Evolutionary conservation across 2,797 vertebrate genomes (phyloP), one percentile per base, ranked within the genome.

Genomic region (Sebastes goodei): DNA sequence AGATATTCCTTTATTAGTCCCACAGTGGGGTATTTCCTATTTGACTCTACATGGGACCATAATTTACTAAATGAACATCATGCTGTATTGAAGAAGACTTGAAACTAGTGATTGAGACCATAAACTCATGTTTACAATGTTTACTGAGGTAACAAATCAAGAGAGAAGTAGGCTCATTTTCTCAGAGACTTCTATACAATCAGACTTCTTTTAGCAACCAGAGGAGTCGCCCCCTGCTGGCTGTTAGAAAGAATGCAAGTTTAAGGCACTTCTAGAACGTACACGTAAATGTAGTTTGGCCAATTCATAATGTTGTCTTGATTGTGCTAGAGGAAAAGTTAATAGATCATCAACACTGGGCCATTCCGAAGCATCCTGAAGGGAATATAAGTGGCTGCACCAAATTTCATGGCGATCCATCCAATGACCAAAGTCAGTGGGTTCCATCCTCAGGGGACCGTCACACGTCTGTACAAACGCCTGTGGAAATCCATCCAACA

Each of bases 141-240:
- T 35, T 5, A 35, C 4, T 35, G 33, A 35, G 2, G 33, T 5
- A 5, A 35, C 11, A 0, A 35, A 35, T 35, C 33, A 35, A 35
- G 33, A 0, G 33, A 35, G 0, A 11, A 11, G 33, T 35, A 35
- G 33, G 2, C 0, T 35, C 4, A 0, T 0, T 11, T 35, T 11
- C 33, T 35, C 33, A 35, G 11, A 35, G 33, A 35, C 33, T 35
- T 35, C 33, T 11, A 11, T 35, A 35, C 33, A 35, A 35, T 35
- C 10, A 35, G 12, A 38, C 35, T 38, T 38, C 12, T 38, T 0
- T 35, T 2, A 0, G 0, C 35, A 38, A 38, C 12, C 5, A 38
- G 35, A 38, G 35, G 0, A 38, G 42, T 46, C 15, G 42, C 42
- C 42, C 15, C 42, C 42, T 46, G 42, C 42, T 46, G 42, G 42